Evolutionary conservation across 2,888 invertebrate genomes (phyloP), one percentile per base, ranked within the genome.

Genomic region (Nomada fucata): DNA sequence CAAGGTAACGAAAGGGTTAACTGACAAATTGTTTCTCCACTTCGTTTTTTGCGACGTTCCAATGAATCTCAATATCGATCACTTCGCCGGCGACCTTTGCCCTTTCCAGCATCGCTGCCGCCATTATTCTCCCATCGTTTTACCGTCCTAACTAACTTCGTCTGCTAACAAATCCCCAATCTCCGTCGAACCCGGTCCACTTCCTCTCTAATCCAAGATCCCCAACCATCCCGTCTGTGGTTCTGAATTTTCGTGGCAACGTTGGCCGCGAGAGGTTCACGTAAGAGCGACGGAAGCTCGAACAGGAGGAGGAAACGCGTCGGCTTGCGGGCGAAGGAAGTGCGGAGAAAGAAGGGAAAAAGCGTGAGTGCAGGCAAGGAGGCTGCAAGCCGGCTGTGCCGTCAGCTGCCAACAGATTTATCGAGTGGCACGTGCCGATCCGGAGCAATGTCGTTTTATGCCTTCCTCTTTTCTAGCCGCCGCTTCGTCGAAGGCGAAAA

Each of bases 401-500:
- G 91, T 93, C 93, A 93, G 93, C 93, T 93, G 93, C 92, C 91
- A 92, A 93, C 93, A 93, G 93, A 93, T 93, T 93, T 93, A 93
- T 93, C 93, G 93, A 92, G 91, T 91, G 93, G 93, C 93, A 93
- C 93, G 93, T 93, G 93, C 93, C 93, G 92, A 92, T 92, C 91
- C 89, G 87, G 89, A 88, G 87, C 88, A 84, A 89, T 88, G 89
- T 89, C 90, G 89, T 89, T 89, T 82, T 86, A 85, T 88, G 90
- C 79, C 81, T 81, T 87, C 76, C 84, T 80, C 76, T 81, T 73
- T 81, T 75, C 76, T 55, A 29, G 50, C 42, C 29, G 73, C 83
- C 77, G 79, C 75, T 74, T 78, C 78, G 79, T 44, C 82, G 84
- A 80, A 84, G 59, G 78, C 85, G 84, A 86, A 86, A 86, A 84